Percentiles rank a stretch among this genome's conserved stretches.
phyloP scores from a whole-genome alignment of 2,113 vertebrate genomes.

The Geothlypis trichas region DNA sequence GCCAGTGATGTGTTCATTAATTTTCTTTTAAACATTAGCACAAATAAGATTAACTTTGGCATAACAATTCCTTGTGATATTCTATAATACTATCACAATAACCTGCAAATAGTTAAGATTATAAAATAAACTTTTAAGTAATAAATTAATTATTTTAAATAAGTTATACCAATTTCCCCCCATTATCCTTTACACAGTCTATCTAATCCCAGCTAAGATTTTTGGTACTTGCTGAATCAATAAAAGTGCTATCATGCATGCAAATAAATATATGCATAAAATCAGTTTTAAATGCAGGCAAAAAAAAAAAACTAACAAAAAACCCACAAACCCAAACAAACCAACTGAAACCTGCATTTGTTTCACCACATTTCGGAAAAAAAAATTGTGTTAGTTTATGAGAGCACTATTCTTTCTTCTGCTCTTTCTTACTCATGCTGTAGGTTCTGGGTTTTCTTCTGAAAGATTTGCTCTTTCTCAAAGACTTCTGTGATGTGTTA shows the following conservation, averaged over 20 bases:
- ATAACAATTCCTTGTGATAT: not conserved
- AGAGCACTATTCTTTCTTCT: not conserved
- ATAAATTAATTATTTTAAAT: not conserved
- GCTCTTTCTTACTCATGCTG: not conserved
- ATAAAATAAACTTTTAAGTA: not conserved
- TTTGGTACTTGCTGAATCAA: not conserved
- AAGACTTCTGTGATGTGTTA: not conserved
- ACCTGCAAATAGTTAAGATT: not conserved
- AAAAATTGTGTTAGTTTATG: not conserved
- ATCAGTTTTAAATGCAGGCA: not conserved
- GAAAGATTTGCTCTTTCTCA: not conserved
- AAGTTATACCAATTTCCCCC: not conserved
- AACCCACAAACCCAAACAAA: not conserved
- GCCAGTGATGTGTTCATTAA: not conserved
- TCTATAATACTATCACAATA: not conserved
- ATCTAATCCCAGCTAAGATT: not conserved
- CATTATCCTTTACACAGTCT: not conserved
- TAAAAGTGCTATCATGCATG: not conserved
- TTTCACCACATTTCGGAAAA: not conserved
- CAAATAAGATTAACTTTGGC: not conserved
- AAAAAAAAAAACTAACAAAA: not conserved
- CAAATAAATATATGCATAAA: not conserved
- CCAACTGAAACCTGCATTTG: not conserved
- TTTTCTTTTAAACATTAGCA: not conserved
- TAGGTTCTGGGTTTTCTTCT: not conserved